Percentiles rank a stretch among this genome's conserved stretches.
Conservation (phyloP, 2,888 invertebrate genomes). For the Dynastes maya region DNA sequence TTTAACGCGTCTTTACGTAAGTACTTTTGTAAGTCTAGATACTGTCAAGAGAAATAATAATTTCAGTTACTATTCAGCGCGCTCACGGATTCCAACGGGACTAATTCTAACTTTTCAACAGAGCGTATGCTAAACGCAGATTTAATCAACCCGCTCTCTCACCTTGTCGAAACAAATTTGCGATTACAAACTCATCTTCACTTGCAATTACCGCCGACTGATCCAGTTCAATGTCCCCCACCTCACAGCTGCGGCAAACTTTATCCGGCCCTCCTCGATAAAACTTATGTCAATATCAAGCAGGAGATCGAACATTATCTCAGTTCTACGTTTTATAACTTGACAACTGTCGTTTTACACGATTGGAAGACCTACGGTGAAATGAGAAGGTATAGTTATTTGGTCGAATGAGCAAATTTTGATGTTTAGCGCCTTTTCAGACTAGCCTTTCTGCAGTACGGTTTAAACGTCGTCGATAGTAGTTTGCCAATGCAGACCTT, state of each 20-base stretch:
- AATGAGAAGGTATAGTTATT: conserved; percentile 82
- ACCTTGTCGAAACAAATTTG: conserved; percentile 92
- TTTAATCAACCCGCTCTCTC: conserved; percentile 77
- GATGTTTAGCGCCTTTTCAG: conserved; percentile 55
- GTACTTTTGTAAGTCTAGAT: conserved; percentile 53
- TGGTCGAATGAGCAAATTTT: too few relatives aligned
- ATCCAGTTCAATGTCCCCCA: conserved; percentile 66
- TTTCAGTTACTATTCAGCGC: conserved; percentile 66
- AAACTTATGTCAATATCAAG: conserved; percentile 67
- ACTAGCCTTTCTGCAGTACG: conserved; percentile 88
- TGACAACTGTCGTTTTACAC: conserved; percentile 96
- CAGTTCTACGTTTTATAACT: conserved; percentile 95
- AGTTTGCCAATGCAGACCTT: conserved; percentile 96
- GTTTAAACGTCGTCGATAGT: conserved; percentile 88
- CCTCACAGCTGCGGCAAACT: conserved; percentile 65
- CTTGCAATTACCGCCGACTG: conserved; percentile 80
- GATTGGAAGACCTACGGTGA: conserved; percentile 98
- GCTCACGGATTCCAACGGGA: conserved; percentile 65
- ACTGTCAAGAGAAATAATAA: conserved; percentile 3
- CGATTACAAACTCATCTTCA: conserved; percentile 94
- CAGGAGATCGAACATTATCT: conserved; percentile 88
- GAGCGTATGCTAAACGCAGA: conserved; percentile 32
- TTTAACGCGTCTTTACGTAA: conserved; percentile 76
- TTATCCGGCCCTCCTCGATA: conserved; percentile 64
- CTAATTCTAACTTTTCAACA: conserved; percentile 45